These are phyloP conservation scores for Epiblema foenella DNA, from an alignment of 2,888 invertebrate species.

Conservation along the genomic window DNA sequence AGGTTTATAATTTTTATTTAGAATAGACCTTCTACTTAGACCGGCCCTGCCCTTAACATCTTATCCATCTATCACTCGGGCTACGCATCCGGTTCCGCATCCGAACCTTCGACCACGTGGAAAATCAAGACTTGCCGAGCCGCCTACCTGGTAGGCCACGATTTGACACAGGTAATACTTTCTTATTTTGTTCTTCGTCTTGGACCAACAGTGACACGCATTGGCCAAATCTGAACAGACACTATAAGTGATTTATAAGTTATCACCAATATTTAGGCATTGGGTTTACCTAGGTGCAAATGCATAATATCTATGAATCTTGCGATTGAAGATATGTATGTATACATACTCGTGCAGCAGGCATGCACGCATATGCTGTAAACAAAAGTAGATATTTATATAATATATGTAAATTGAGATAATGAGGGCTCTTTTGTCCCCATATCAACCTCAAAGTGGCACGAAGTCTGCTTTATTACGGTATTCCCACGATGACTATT, in stretches of 20 bases:
- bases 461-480: slow-evolving; percentile 21
- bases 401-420: slow-evolving; percentile 1
- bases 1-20: too few species aligned
- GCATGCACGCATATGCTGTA: too few species aligned
- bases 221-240: neutral
- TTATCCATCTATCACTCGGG: too few species aligned
- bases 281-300: too few species aligned
- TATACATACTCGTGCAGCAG: too few species aligned
- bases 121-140: slow-evolving; percentile 79
- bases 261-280: neutral
- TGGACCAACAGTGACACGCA: neutral
- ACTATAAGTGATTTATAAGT: neutral
- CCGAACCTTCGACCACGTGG: slow-evolving; percentile 79
- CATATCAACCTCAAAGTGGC: slow-evolving; percentile 15
- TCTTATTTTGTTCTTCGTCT: neutral
- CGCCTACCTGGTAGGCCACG: slow-evolving; percentile 76
- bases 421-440: slow-evolving; percentile 22
- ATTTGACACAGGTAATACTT: slow-evolving; percentile 77
- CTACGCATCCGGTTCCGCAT: too few species aligned
- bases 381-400: neutral
- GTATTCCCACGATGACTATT: slow-evolving; percentile 3
- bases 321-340: neutral
- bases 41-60: too few species aligned
- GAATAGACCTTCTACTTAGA: too few species aligned
- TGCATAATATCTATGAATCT: too few species aligned